These are phyloP conservation scores for Gambusia holbrooki DNA, from an alignment of 2,113 vertebrate species.

Conservation along the genomic window DNA sequence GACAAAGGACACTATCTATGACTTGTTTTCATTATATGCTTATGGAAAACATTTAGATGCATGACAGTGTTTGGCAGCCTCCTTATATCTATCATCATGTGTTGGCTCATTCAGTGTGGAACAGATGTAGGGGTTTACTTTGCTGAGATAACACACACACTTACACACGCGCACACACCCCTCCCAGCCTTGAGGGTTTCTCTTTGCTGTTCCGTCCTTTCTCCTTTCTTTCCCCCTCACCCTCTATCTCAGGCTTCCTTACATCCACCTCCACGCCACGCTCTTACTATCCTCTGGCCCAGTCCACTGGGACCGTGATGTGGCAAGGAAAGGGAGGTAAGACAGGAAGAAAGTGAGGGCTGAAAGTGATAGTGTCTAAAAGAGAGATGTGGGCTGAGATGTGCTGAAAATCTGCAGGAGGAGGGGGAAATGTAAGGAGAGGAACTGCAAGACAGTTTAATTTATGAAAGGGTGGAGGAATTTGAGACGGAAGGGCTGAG, in stretches of 20 bases:
- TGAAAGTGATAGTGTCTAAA: constrained; percentile 54
- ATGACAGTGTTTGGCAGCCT: constrained; percentile 79
- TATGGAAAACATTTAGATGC: constrained; percentile 4
- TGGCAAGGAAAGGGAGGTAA: constrained; percentile 20
- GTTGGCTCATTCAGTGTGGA: constrained; percentile 45
- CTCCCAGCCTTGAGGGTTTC: constrained; percentile 43
- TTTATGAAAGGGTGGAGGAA: constrained; percentile 11
- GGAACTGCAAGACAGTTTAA: too few relatives aligned
- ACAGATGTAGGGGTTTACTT: constrained; percentile 26
- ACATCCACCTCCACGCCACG: neutral
- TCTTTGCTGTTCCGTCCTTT: constrained; percentile 18
- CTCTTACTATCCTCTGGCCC: constrained; percentile 31
- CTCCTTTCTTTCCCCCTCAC: neutral
- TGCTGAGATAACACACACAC: constrained; percentile 18
- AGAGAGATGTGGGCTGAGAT: constrained; percentile 33
- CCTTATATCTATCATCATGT: constrained; percentile 78
- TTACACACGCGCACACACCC: constrained; percentile 4
- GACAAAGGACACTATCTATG: neutral
- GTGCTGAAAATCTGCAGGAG: constrained; percentile 27
- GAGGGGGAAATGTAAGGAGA: neutral
- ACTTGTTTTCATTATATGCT: neutral
- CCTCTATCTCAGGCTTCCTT: neutral
- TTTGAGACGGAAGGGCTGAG: constrained; percentile 16
- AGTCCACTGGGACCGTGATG: constrained; percentile 27
- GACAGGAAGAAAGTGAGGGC: constrained; percentile 24